A percentile compares a stretch with the other conserved stretches of the same genome.
Conservation (phyloP, 1,140 invertebrate genomes). For the Colletes gigas region DNA sequence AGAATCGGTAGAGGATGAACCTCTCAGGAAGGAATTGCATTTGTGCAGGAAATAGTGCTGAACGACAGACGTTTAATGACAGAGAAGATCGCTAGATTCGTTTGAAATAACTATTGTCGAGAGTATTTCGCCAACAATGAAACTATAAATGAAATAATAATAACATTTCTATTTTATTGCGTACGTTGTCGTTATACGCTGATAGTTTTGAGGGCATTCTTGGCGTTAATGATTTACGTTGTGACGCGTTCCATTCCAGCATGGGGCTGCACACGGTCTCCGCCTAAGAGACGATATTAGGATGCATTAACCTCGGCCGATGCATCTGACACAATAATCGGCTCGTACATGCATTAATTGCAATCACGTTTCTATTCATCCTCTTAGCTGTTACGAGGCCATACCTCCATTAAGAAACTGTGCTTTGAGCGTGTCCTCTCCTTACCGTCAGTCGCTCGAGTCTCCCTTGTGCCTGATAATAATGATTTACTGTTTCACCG, state of each 20-base stretch:
- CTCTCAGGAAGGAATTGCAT: no score
- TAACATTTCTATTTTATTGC: background rate
- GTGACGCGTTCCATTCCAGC: background rate
- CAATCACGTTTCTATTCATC: slow-evolving; percentile 64
- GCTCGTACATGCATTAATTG: slow-evolving; percentile 66
- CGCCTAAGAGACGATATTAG: slow-evolving; percentile 59
- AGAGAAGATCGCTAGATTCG: no score
- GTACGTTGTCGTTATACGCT: background rate
- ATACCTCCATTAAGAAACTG: slow-evolving; percentile 62
- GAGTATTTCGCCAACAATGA: no score
- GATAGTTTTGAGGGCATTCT: background rate
- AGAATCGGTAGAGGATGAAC: no score
- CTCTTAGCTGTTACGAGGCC: slow-evolving; percentile 52
- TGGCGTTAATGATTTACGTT: slow-evolving; percentile 6
- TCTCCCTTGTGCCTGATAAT: slow-evolving; percentile 6
- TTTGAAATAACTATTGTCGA: no score
- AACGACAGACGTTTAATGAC: no score
- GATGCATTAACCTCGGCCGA: slow-evolving; percentile 59
- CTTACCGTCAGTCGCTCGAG: slow-evolving; percentile 20
- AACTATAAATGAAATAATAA: no score
- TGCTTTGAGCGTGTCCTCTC: slow-evolving; percentile 50
- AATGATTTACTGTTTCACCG: slow-evolving; percentile 8
- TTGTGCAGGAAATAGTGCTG: no score
- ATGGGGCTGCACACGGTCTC: background rate
- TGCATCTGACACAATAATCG: slow-evolving; percentile 64